Conservation (phyloP, 2,113 vertebrate genomes). For the Crypturellus undulatus region DNA sequence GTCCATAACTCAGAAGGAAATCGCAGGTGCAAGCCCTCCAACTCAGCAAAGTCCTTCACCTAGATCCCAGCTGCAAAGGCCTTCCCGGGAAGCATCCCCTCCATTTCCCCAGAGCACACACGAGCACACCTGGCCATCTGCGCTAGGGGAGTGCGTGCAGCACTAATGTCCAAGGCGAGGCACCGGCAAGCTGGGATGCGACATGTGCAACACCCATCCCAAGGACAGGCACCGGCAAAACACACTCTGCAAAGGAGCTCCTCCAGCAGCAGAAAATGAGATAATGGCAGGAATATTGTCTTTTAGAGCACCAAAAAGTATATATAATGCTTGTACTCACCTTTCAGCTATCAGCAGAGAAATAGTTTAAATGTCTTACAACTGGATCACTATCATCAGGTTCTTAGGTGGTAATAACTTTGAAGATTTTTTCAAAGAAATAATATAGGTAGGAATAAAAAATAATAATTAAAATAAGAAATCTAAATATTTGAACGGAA, state of each 20-base stretch:
- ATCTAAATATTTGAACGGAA: not conserved
- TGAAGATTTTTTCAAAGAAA: not conserved
- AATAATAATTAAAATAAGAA: not conserved
- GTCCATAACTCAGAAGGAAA: not conserved
- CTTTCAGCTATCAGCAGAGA: slow-evolving; percentile 2
- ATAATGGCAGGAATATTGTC: not conserved
- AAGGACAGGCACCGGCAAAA: fast-evolving
- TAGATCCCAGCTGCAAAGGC: not conserved
- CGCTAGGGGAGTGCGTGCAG: not conserved
- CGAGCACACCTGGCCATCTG: fast-evolving
- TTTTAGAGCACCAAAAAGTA: not conserved
- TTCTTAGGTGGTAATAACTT: slow-evolving; percentile 13
- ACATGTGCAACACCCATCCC: fast-evolving
- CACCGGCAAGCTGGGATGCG: not conserved
- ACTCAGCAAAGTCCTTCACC: not conserved
- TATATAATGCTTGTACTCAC: not conserved
- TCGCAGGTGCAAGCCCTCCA: not conserved
- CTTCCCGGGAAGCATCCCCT: not conserved
- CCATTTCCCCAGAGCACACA: not conserved
- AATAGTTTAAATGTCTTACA: not conserved
- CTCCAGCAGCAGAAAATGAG: not conserved
- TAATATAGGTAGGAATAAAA: not conserved
- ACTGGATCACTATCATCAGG: not conserved
- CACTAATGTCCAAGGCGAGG: too few species aligned
- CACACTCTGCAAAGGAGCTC: not conserved